Evolutionary conservation across 2,888 invertebrate genomes (phyloP).

Genomic region (Rotaria macrura): DNA sequence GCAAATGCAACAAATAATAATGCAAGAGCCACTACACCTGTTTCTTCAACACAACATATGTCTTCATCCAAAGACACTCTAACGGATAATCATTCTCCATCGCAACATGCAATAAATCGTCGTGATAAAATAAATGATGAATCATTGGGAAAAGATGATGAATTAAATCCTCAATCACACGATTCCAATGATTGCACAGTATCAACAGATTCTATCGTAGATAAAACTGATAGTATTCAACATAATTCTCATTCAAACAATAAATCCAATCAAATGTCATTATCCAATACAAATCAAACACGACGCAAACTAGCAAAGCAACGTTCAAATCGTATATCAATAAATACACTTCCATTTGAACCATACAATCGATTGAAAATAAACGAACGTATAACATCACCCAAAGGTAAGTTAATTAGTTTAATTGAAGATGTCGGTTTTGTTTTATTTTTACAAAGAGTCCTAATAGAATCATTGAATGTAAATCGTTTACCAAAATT

Average conservation of each 20-base stretch:
- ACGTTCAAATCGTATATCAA: background rate
- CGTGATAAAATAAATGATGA: background rate
- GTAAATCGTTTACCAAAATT: background rate
- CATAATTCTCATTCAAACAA: too few species aligned
- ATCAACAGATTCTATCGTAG: background rate
- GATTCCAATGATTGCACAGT: background rate
- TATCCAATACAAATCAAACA: too few species aligned
- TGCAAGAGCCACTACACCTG: background rate
- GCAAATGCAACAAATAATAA: background rate
- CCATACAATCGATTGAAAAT: background rate
- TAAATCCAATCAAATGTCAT: too few species aligned
- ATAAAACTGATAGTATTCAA: background rate
- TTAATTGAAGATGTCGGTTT: background rate
- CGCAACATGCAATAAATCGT: background rate
- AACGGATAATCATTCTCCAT: background rate
- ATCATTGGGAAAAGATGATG: background rate
- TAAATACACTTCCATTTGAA: background rate
- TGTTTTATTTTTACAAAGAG: background rate
- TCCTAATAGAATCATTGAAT: background rate
- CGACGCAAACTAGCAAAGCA: background rate
- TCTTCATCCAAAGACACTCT: background rate
- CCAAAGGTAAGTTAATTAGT: background rate
- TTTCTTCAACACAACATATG: background rate
- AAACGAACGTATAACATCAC: background rate
- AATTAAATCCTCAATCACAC: background rate